Base-by-base conservation (phyloP, 2,888 invertebrate genomes). In the Anthophora plumipes region DNA sequence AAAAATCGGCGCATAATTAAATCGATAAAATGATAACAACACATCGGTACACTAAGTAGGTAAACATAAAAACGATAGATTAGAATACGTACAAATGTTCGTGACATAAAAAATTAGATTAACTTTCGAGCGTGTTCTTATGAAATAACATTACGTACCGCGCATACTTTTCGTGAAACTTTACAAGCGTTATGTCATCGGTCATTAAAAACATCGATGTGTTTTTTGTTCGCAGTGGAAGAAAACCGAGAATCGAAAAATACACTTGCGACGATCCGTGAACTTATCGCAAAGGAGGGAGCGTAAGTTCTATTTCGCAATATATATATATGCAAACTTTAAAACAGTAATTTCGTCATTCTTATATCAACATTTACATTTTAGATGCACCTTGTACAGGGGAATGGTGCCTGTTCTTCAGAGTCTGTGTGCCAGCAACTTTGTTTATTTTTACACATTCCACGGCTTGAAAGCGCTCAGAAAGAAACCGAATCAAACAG, bases 381-480 rank as follows among this genome's bases (percentile, higher is more conserved):
- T 9, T 22, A 95, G 95, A 67, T 94, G 94, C 67, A 95, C 97
- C 0, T 93, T 98, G 61, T 98, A 97, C 91, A 94, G 96, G 86
- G 98, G 98, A 5, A 94, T 98, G 69, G 94, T 96, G 46, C 98
- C 98, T 12, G 98, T 98, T 7, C 94, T 98, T 60, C 96, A 97
- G 88, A 97, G 97, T 82, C 94, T 98, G 6, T 98, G 97, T 87
- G 95, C 97, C 81, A 98, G 98, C 63, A 98, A 98, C 93, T 98
- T 98, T 94, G 97, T 98, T n/a, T 98, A 98, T 93, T 98, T 98
- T 92, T 98, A 98, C 94, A 95, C 97, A 89, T 98, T 98, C 93
- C 98, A 98, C 94, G 97, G 97, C 22, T 94, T 98, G 54, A 97
- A 97, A 90, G 94, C 90, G 73, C 85, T 92, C 54, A 87, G 86